Conservation (phyloP, 2,888 invertebrate species). For the Amphimallon solstitiale region DNA sequence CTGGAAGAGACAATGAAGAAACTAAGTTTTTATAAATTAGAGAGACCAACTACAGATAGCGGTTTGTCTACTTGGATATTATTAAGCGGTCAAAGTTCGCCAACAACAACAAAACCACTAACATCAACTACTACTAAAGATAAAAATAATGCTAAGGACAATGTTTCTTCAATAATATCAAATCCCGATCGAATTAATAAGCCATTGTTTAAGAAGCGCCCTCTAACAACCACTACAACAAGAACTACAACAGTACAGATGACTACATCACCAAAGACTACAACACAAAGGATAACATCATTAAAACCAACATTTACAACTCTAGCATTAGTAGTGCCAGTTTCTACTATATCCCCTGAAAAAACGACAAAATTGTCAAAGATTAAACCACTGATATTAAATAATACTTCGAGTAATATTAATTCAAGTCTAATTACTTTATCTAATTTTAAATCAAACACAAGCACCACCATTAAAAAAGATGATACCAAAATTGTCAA, state of each 20-base stretch:
- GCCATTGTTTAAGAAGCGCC: slow-evolving; percentile 55
- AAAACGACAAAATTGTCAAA: slow-evolving; percentile 61
- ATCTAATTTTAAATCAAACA: slow-evolving; percentile 38
- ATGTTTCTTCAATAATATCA: slow-evolving; percentile 45
- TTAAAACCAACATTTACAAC: slow-evolving; percentile 45
- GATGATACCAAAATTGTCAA: slow-evolving; percentile 17
- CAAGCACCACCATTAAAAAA: slow-evolving; percentile 43
- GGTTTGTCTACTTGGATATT: slow-evolving; percentile 83
- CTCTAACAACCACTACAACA: slow-evolving; percentile 48
- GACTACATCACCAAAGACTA: slow-evolving; percentile 48
- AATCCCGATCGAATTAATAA: slow-evolving; percentile 48
- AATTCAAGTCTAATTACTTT: slow-evolving; percentile 55
- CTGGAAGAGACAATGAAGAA: slow-evolving; percentile 57
- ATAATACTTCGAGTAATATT: slow-evolving; percentile 67
- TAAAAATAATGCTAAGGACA: slow-evolving; percentile 40
- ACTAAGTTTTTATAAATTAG: slow-evolving; percentile 58
- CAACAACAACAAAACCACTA: slow-evolving; percentile 52
- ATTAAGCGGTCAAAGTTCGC: slow-evolving; percentile 68
- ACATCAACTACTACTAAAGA: slow-evolving; percentile 24
- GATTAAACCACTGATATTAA: slow-evolving; percentile 70
- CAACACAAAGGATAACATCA: slow-evolving; percentile 49
- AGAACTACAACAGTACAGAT: slow-evolving; percentile 49
- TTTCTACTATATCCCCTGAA: slow-evolving; percentile 30
- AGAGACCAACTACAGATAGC: slow-evolving; percentile 68
- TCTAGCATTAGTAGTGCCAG: slow-evolving; percentile 33